Conservation (phyloP, 2,113 vertebrate species). For the Emberiza fucata region DNA sequence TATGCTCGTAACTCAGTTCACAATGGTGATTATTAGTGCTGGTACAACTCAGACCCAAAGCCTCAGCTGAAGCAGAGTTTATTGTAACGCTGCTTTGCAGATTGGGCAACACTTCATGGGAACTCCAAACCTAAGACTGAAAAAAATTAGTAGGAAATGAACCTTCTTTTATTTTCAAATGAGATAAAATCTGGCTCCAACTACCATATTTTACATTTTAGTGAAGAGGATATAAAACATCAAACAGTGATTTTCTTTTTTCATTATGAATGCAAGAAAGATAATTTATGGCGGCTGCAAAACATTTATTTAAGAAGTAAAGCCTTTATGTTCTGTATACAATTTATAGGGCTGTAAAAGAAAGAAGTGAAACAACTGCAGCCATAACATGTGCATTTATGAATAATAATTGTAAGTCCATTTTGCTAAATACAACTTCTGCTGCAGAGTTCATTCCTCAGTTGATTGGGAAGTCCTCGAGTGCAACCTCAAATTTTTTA, state of each 20-base stretch:
- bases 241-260: slow-evolving; percentile 56
- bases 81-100: background rate
- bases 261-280: slow-evolving; percentile 61
- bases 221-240: slow-evolving; percentile 66
- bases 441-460: slow-evolving; percentile 4
- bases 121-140: slow-evolving; percentile 33
- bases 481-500: background rate
- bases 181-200: slow-evolving; percentile 64
- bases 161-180: slow-evolving; percentile 60
- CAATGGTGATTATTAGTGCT: background rate
- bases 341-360: slow-evolving; percentile 66
- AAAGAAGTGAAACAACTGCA: slow-evolving; percentile 60
- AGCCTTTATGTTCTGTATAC: slow-evolving; percentile 61
- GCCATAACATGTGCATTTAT: slow-evolving; percentile 63
- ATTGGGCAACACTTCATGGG: slow-evolving; percentile 30
- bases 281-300: slow-evolving; percentile 62
- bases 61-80: background rate
- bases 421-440: slow-evolving; percentile 46
- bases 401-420: slow-evolving; percentile 62
- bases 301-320: slow-evolving; percentile 64
- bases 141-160: slow-evolving; percentile 60
- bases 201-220: slow-evolving; percentile 69
- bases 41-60: background rate
- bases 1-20: background rate
- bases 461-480: background rate